phyloP scores from a whole-genome alignment of 2,888 invertebrate species.

The Dynastes tityus region DNA sequence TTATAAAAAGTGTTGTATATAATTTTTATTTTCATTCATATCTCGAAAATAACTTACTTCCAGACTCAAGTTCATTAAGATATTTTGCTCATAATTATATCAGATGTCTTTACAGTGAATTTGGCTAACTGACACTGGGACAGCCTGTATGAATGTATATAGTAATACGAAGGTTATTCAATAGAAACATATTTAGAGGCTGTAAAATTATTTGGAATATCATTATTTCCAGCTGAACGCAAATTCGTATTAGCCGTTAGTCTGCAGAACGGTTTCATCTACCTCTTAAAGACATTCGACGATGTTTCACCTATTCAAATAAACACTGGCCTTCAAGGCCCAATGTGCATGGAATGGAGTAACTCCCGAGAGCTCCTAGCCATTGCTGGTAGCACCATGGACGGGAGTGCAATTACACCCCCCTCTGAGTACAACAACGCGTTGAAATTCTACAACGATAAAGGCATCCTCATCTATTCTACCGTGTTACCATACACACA shows the following conservation, averaged over 20 bases:
- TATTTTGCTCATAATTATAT: too few species aligned
- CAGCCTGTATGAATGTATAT: too few species aligned
- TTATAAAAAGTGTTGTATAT: too few species aligned
- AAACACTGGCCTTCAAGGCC: slow-evolving; percentile 86
- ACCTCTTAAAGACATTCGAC: slow-evolving; percentile 91
- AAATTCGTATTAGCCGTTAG: slow-evolving; percentile 89
- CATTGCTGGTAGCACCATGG: slow-evolving; percentile 86
- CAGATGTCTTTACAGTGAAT: too few species aligned
- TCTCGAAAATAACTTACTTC: too few species aligned
- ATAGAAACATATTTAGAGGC: too few species aligned
- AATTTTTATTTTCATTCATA: too few species aligned
- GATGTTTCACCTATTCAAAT: slow-evolving; percentile 93
- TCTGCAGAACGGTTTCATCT: slow-evolving; percentile 91
- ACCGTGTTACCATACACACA: slow-evolving; percentile 84
- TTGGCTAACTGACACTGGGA: too few species aligned
- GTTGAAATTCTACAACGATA: slow-evolving; percentile 93
- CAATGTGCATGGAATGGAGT: slow-evolving; percentile 95
- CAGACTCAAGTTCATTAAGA: too few species aligned
- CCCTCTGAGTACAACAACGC: slow-evolving; percentile 82
- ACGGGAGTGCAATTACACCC: slow-evolving; percentile 61
- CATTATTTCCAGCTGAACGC: slow-evolving; percentile 72
- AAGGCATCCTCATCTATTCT: slow-evolving; percentile 86
- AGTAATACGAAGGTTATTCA: too few species aligned
- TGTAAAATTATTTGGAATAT: too few species aligned
- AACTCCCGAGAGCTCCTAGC: slow-evolving; percentile 94